A percentile compares a stretch with the other conserved stretches of the same genome.
Evolutionary conservation across 2,113 vertebrate genomes (phyloP).

Genomic region (Antechinus stuartii): DNA sequence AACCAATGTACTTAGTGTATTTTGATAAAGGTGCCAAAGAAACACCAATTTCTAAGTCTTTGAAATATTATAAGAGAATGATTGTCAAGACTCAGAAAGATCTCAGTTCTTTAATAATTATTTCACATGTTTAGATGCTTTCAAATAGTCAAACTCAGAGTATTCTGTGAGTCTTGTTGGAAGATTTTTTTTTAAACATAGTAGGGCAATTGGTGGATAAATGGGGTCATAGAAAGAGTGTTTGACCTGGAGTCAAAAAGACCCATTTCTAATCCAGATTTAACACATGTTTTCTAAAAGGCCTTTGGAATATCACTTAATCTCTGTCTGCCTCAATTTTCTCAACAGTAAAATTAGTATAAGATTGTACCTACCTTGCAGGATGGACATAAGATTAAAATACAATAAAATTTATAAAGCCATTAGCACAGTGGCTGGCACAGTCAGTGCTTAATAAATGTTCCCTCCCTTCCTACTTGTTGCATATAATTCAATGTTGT

Average conservation of each 20-base stretch:
- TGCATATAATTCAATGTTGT: background rate
- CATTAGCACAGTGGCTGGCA: background rate
- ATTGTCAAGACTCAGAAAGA: fast-evolving
- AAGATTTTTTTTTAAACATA: background rate
- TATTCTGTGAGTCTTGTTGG: fast-evolving
- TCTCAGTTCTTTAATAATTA: background rate
- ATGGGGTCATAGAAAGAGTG: fast-evolving
- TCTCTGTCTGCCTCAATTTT: background rate
- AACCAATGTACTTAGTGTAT: background rate
- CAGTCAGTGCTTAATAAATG: background rate
- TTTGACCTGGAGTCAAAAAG: background rate
- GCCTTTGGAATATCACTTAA: background rate
- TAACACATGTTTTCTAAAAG: background rate
- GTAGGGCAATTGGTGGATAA: fast-evolving
- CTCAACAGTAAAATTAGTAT: background rate
- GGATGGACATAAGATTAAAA: background rate
- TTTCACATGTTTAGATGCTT: background rate
- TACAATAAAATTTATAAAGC: background rate
- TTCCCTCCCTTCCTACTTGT: background rate
- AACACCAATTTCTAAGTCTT: fast-evolving
- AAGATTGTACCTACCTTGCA: background rate
- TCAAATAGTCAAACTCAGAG: fast-evolving
- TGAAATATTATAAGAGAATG: too few species aligned
- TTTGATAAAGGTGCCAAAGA: fast-evolving
- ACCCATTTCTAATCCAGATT: background rate